Evolutionary conservation across 1,140 invertebrate genomes (phyloP), one percentile per base, ranked within the genome.

Genomic region (Papilio helenus): DNA sequence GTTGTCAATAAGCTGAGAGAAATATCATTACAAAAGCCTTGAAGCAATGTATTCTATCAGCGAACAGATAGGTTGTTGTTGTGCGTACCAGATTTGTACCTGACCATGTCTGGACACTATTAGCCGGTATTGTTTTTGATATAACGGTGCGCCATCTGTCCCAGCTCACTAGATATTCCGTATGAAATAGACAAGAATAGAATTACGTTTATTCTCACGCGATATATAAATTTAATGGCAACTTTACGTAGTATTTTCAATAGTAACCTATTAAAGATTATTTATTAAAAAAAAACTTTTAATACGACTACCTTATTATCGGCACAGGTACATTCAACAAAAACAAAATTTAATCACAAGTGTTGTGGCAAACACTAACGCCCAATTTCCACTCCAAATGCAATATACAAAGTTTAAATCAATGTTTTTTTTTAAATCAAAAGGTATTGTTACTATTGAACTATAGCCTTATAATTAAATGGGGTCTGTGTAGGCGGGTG

Each of bases 401-500:
- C 10, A 34, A 72, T 42, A 20, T 10, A 42, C 68, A 72, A 68
- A 68, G 14, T 42, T 20, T 42, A 72, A 72, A 72, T 42, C 71
- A 72, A 72, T 72, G n/a, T 72, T 72, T 72, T 72, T 72, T 72
- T 72, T 39, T 72, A 68, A 68, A 68, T 68, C 39, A 58, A 61
- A 71, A 76, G n/a, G 72, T 65, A 76, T 76, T 76, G 74, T 77
- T 76, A 58, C 3, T 4, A 58, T 76, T 76, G 74, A 76, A 76
- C 49, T 76, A 39, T 80, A 58, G 49, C 61, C 76, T 55, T 71
- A 77, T 80, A 77, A 80, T 80, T 80, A 80, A 77, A 80, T 39
- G 16, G 20, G 74, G 26, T 44, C 20, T 18, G 20, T 73, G 79
- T 80, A 44, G 79, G 79, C 68, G 79, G 79, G 74, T 72, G 49